Conservation (phyloP, 30 jellyfish, hydroid and myxozoan species). For the Rhopilema esculentum region DNA sequence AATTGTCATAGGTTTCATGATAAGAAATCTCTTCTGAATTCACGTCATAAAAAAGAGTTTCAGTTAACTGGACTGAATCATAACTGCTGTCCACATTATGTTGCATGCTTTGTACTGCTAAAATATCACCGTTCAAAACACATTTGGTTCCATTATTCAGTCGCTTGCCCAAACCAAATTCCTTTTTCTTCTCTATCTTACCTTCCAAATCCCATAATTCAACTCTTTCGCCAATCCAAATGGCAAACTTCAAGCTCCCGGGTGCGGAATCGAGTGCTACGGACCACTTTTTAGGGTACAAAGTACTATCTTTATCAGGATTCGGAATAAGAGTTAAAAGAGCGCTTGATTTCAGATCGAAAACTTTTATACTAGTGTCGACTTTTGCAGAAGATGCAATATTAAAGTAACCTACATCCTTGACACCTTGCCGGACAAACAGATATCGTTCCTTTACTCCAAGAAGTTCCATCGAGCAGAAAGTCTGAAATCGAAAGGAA, state of each 20-base stretch:
- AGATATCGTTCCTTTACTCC: constrained; percentile 52
- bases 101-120: constrained; percentile 32
- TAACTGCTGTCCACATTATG: constrained; percentile 28
- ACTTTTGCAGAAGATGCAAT: constrained; percentile 3
- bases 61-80: constrained; percentile 30
- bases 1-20: constrained; percentile 30
- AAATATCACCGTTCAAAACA: constrained; percentile 19
- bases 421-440: constrained; percentile 24
- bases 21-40: constrained; percentile 13
- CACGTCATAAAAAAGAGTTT: constrained; percentile 27
- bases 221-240: constrained; percentile 26
- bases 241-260: constrained; percentile 17
- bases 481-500: not conserved
- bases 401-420: constrained; percentile 9
- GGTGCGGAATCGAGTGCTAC: constrained; percentile 45
- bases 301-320: not conserved
- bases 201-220: constrained; percentile 40
- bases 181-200: constrained; percentile 5
- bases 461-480: constrained; percentile 11
- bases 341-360: constrained; percentile 3
- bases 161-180: constrained; percentile 38
- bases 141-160: constrained; percentile 12
- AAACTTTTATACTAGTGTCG: constrained; percentile 26
- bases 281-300: constrained; percentile 4
- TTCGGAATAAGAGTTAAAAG: not conserved